These are phyloP conservation scores for Sycophila sp. DNA, from an alignment of 1,140 invertebrate genomes.

Conservation along the genomic window DNA sequence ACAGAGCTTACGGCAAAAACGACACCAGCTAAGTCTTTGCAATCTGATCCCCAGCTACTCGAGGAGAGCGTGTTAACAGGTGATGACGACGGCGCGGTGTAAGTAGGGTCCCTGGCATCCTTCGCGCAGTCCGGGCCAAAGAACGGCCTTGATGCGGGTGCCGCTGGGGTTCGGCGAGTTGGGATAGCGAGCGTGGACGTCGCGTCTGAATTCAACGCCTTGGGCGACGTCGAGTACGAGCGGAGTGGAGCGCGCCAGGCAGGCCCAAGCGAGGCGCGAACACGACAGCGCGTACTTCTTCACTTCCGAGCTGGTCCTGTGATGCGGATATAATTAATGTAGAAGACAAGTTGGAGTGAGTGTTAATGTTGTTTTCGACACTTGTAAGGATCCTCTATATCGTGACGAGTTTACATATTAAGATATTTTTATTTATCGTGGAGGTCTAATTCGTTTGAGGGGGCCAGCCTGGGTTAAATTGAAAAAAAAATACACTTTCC, in stretches of 20 bases:
- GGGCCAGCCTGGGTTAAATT: too few species aligned
- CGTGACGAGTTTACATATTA: too few species aligned
- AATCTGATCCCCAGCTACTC: too few species aligned
- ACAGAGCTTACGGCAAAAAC: too few species aligned
- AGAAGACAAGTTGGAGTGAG: too few species aligned
- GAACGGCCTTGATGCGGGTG: conserved; percentile 71
- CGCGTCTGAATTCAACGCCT: conserved; percentile 65
- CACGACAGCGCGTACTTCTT: conserved; percentile 73
- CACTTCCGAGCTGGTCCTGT: conserved; percentile 67
- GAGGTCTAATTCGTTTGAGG: too few species aligned
- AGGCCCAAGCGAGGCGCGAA: conserved; percentile 75
- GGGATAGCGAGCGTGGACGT: conserved; percentile 74
- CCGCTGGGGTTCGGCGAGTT: conserved; percentile 69
- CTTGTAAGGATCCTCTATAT: too few species aligned
- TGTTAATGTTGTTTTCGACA: not conserved
- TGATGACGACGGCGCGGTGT: conserved; percentile 78
- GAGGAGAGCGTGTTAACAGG: too few species aligned
- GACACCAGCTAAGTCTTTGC: too few species aligned
- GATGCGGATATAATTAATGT: too few species aligned
- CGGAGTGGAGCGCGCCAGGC: conserved; percentile 65
- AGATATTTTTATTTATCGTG: too few species aligned
- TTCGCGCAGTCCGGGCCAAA: conserved; percentile 79
- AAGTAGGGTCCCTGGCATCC: conserved; percentile 73
- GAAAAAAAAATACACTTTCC: too few species aligned
- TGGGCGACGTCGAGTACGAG: conserved; percentile 53